phyloP scores from a whole-genome alignment of 2,113 vertebrate species.

The Cochlearius cochlearius region DNA sequence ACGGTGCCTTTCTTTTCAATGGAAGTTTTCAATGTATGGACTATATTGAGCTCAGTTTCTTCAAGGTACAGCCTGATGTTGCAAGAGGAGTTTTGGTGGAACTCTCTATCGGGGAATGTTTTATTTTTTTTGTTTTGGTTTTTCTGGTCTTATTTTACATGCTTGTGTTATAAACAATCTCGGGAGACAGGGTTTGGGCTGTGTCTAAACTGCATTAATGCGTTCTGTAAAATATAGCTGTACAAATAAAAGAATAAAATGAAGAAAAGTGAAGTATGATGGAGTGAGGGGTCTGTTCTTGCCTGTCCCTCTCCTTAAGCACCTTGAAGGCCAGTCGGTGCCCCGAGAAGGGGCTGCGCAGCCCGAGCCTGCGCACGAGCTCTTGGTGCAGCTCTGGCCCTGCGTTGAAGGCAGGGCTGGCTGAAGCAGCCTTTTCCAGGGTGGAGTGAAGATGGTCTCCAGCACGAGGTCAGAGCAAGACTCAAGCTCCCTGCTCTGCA shows the following conservation, averaged over 20 bases:
- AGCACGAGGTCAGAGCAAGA: neutral
- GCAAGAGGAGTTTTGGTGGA: slow-evolving; percentile 71
- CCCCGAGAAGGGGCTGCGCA: neutral
- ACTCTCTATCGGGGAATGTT: slow-evolving; percentile 71
- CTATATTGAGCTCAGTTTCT: slow-evolving; percentile 70
- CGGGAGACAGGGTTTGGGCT: slow-evolving; percentile 91
- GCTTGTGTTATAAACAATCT: slow-evolving; percentile 82
- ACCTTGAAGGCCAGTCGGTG: neutral
- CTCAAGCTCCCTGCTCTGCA: rapidly evolving
- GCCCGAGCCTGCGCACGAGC: rapidly evolving
- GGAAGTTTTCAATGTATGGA: slow-evolving; percentile 77
- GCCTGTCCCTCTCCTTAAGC: neutral
- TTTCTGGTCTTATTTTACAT: slow-evolving; percentile 75
- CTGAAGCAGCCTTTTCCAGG: no score
- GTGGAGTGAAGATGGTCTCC: rapidly evolving
- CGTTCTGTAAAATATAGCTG: slow-evolving; percentile 95
- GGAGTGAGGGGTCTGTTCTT: slow-evolving; percentile 32
- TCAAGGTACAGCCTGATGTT: slow-evolving; percentile 78
- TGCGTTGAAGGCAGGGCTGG: neutral
- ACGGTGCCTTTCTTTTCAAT: slow-evolving; percentile 84
- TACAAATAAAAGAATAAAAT: slow-evolving; percentile 99
- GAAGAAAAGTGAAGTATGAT: slow-evolving; percentile 72
- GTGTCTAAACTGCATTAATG: slow-evolving; percentile 90
- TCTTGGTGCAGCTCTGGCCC: neutral
- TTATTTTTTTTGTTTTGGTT: neutral